Evolutionary conservation across 1,140 invertebrate species (phyloP).

Genomic region (Drosophila triauraria): DNA sequence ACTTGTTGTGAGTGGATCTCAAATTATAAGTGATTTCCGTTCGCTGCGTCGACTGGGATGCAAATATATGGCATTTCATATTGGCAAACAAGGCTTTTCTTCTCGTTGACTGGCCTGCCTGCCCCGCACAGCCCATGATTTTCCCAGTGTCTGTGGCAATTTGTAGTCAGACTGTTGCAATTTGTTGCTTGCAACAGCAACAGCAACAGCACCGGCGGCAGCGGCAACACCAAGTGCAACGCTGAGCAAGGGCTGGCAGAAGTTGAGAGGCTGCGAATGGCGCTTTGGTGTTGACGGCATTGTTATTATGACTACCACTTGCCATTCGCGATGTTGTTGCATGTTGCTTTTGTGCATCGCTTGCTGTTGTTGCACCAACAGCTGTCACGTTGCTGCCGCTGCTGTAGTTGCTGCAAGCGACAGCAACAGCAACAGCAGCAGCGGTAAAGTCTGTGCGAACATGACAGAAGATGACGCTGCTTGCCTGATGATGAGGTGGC

Average conservation of each 20-base stretch:
- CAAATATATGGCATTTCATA: slow-evolving; percentile 55
- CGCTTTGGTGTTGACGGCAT: slow-evolving; percentile 57
- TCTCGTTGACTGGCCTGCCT: slow-evolving; percentile 2
- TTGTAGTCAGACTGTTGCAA: slow-evolving; percentile 53
- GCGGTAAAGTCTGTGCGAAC: slow-evolving; percentile 57
- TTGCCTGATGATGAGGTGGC: slow-evolving; percentile 53
- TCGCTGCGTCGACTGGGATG: slow-evolving; percentile 16
- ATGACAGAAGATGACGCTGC: slow-evolving; percentile 55
- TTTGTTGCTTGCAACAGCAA: slow-evolving; percentile 46
- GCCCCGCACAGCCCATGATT: slow-evolving; percentile 16
- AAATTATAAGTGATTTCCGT: slow-evolving; percentile 19
- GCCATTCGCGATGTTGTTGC: slow-evolving; percentile 44
- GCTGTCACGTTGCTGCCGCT: slow-evolving; percentile 46
- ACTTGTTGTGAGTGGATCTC: background rate
- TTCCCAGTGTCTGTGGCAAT: slow-evolving; percentile 45
- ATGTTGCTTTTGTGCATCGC: slow-evolving; percentile 50
- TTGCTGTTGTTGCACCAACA: slow-evolving; percentile 51
- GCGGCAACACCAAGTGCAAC: slow-evolving; percentile 16
- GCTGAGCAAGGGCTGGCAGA: slow-evolving; percentile 19
- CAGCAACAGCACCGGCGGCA: slow-evolving; percentile 4
- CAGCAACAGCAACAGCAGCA: slow-evolving; percentile 20
- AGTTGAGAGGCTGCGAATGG: slow-evolving; percentile 56
- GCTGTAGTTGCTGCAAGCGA: slow-evolving; percentile 26
- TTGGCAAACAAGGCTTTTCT: slow-evolving; percentile 44
- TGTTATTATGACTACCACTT: slow-evolving; percentile 66